Percentiles rank a stretch among this genome's conserved stretches.
Conservation (phyloP, 2,797 vertebrate genomes). For the Acestrorhynchus altus region DNA sequence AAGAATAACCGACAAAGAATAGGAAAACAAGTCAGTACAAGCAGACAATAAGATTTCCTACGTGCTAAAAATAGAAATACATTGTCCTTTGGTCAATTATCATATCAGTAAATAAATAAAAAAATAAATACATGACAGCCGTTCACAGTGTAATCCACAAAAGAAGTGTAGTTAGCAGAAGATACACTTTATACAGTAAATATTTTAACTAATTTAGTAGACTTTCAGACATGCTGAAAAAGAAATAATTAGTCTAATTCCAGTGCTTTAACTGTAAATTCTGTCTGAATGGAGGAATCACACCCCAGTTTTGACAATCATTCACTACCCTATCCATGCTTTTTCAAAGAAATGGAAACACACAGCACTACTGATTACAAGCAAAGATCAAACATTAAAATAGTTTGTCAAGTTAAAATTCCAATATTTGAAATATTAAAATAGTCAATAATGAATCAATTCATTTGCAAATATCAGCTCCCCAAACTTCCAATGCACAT, state of each 20-base stretch:
- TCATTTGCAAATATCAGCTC: not conserved
- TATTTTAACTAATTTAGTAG: no score
- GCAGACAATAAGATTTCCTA: not conserved
- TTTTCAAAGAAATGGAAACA: not conserved
- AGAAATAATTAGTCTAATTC: no score
- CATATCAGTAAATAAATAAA: not conserved
- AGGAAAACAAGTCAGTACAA: conserved; percentile 16
- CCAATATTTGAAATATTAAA: no score
- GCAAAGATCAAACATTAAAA: not conserved
- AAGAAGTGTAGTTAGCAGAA: not conserved
- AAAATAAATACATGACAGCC: no score
- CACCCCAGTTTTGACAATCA: no score
- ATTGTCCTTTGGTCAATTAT: not conserved
- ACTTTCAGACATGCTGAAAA: no score
- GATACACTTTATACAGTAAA: no score
- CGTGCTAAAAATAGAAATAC: not conserved
- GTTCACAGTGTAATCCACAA: no score
- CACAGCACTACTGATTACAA: not conserved
- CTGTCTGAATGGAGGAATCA: no score
- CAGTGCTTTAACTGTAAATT: no score
- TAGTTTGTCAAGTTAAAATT: not conserved
- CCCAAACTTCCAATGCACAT: not conserved
- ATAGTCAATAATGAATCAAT: no score
- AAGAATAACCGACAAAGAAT: conserved; percentile 59
- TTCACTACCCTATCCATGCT: not conserved